Evolutionary conservation across 1,140 invertebrate species (phyloP).

Genomic region (Drosophila nigrodunni): DNA sequence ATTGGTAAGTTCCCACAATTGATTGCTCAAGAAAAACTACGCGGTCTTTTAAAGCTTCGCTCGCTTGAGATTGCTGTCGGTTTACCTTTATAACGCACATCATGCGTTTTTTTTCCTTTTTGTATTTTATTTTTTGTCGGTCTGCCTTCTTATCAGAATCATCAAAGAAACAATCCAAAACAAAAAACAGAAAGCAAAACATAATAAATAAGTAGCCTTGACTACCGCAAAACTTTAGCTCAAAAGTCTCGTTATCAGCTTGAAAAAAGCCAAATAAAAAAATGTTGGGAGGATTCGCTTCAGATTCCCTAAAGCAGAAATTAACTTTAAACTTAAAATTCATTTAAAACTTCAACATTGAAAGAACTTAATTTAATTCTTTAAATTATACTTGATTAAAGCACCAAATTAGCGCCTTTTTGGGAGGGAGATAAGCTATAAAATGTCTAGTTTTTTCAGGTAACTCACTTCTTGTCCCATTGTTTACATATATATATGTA

Average conservation of each 20-base stretch:
- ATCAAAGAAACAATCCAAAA: constrained; percentile 18
- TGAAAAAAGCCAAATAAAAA: too few relatives aligned
- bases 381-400: too few relatives aligned
- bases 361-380: too few relatives aligned
- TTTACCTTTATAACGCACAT: constrained; percentile 48
- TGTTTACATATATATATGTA: neutral
- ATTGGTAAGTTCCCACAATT: too few relatives aligned
- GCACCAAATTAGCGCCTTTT: too few relatives aligned
- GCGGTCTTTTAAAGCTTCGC: too few relatives aligned
- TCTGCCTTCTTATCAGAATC: constrained; percentile 42
- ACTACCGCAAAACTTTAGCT: neutral
- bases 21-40: too few relatives aligned
- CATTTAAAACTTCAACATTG: too few relatives aligned
- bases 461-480: neutral
- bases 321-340: too few relatives aligned
- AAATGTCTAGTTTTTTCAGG: neutral
- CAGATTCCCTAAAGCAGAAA: too few relatives aligned
- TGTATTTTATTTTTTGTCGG: neutral
- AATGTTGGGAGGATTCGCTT: too few relatives aligned
- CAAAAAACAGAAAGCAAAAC: neutral
- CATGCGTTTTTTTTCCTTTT: constrained; percentile 33
- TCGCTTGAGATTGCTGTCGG: constrained; percentile 22
- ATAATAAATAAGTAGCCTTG: neutral
- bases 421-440: neutral
- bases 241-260: neutral